phyloP scores from a whole-genome alignment of 2,113 vertebrate species.

The Datnioides undecimradiatus region DNA sequence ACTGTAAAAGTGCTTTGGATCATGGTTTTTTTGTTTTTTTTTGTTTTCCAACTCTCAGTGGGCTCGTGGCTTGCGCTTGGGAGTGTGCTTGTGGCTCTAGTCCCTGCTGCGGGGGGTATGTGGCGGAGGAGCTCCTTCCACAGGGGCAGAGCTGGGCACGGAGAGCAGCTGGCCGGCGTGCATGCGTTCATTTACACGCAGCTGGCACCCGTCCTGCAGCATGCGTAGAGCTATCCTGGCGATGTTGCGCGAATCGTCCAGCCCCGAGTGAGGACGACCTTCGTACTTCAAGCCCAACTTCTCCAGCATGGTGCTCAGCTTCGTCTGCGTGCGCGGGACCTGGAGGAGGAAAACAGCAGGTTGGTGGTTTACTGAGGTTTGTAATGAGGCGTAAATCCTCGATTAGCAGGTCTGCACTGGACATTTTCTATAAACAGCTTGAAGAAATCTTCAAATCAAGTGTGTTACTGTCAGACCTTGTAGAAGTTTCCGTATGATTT shows the following conservation, averaged over 20 bases:
- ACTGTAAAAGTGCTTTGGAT: constrained; percentile 47
- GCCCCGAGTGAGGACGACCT: constrained; percentile 94
- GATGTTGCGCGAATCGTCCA: constrained; percentile 97
- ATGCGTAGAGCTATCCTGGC: constrained; percentile 92
- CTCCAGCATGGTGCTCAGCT: constrained; percentile 95
- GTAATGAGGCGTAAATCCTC: no score
- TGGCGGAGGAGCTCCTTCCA: constrained; percentile 92
- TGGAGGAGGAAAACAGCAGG: constrained; percentile 53
- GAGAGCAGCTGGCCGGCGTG: constrained; percentile 89
- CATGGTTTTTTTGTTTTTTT: no score
- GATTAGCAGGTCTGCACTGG: no score
- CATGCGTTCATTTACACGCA: constrained; percentile 92
- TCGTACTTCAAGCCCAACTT: constrained; percentile 93
- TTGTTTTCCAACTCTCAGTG: no score
- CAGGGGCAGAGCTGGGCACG: constrained; percentile 86
- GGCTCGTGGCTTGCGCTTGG: no score
- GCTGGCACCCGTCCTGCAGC: constrained; percentile 95
- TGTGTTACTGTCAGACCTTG: no score
- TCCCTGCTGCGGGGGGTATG: constrained; percentile 86
- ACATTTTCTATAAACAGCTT: no score
- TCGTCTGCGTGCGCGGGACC: constrained; percentile 94
- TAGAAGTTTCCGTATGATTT: constrained; percentile 98
- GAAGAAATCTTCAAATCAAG: no score
- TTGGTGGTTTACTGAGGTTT: neutral
- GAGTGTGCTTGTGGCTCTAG: constrained; percentile 67